Base-by-base conservation (phyloP, 2,797 vertebrate genomes). In the Hephaestus fuliginosus region DNA sequence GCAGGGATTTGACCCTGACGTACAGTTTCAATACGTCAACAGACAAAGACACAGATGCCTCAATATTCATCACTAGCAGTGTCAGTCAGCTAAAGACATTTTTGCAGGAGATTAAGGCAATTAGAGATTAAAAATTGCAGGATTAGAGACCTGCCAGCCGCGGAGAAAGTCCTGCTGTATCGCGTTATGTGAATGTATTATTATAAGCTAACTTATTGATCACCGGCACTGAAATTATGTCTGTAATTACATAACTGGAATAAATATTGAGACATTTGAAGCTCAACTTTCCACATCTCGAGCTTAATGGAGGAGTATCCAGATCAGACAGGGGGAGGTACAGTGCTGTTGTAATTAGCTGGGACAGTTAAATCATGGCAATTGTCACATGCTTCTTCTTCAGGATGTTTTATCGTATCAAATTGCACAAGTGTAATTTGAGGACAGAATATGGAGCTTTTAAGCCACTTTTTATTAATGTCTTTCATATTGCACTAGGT, bases 191-290 rank as follows among this genome's bases (percentile, higher is more conserved):
- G 18, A 33, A 62, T 20, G 44, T 30, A 20, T 7, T 25, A 25
- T 25, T 25, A 25, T 25, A 25, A 25, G 25, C 60, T 41, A 43
- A 11, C 18, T 8, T 51, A 49, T 28, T n/a, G 58, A 64, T 64
- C 41, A 25, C 7, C 0, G 0, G 15, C 12, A 30, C 15, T 20
- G 22, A 41, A 41, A 17, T 28, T 58, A 49, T 36, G 72, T 20
- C 64, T 57, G 43, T 64, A 49, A 62, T 76, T 18, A 62, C 48
- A 39, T 36, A 14, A 39, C 2, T 39, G 5, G 36, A 61, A 43
- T 66, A 67, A 60, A 61, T 66, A 72, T 36, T 78, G 62, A 51
- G 13, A 22, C 22, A n/a, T 44, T 44, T 48, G 63, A 22, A 11
- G 17, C 18, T 61, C 25, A 14, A 18, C 44, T 51, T 33, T 48